Conservation (phyloP, 1,140 invertebrate species). For the Spodoptera frugiperda region DNA sequence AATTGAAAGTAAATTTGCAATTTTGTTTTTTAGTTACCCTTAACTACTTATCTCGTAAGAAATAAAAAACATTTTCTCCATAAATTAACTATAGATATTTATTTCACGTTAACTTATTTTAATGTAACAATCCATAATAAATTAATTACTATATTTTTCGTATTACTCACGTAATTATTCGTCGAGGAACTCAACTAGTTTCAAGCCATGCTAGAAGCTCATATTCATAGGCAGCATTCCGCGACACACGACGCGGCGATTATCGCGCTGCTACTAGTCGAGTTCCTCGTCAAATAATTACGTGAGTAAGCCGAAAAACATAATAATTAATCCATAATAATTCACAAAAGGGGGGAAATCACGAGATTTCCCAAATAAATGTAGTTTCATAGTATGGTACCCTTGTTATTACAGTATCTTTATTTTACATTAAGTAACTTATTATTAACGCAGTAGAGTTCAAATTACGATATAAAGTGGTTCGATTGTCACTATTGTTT, state of each 20-base stretch:
- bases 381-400: neutral
- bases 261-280: too few relatives aligned
- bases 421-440: constrained; percentile 27
- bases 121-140: constrained; percentile 26
- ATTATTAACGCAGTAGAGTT: constrained; percentile 1
- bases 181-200: too few relatives aligned
- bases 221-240: too few relatives aligned
- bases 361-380: constrained; percentile 1
- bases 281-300: too few relatives aligned
- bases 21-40: too few relatives aligned
- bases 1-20: too few relatives aligned
- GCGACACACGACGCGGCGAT: too few relatives aligned
- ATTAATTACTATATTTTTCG: too few relatives aligned
- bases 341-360: neutral
- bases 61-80: constrained; percentile 8
- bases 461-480: constrained; percentile 8
- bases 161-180: too few relatives aligned
- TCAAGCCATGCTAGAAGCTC: too few relatives aligned
- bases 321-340: too few relatives aligned
- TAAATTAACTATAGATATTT: constrained; percentile 35
- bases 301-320: too few relatives aligned
- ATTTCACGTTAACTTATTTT: constrained; percentile 28
- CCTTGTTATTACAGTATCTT: constrained; percentile 9
- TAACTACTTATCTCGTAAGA: neutral
- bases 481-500: constrained; percentile 13